A percentile compares a stretch with the other conserved stretches of the same genome.
phyloP scores from a whole-genome alignment of 2,113 vertebrate species.

The Myotis yumanensis region DNA sequence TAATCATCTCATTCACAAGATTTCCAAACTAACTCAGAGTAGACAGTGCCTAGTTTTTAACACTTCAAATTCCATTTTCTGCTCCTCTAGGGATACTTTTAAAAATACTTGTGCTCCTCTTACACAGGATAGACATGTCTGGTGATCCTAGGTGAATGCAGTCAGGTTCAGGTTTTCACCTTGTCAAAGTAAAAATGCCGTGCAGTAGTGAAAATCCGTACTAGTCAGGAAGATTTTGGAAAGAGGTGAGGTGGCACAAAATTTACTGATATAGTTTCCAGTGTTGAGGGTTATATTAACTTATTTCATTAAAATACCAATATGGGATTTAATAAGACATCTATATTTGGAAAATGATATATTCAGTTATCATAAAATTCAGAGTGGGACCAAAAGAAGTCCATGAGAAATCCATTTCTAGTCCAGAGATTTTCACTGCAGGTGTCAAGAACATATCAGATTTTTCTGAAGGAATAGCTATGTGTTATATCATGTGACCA shows the following conservation, averaged over 20 bases:
- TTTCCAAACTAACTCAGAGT: neutral
- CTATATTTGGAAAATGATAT: neutral
- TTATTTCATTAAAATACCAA: conserved; percentile 38
- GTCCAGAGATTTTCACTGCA: neutral
- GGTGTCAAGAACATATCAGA: neutral
- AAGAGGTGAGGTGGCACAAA: neutral
- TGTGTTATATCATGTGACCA: neutral
- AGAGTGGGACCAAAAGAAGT: neutral
- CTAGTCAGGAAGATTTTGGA: neutral
- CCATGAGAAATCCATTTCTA: neutral
- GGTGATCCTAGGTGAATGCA: neutral
- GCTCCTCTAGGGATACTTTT: neutral
- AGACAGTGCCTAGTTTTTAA: neutral
- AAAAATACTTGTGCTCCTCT: neutral
- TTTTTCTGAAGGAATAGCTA: neutral
- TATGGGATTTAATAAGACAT: conserved; percentile 15
- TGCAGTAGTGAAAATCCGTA: neutral
- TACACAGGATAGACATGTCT: neutral
- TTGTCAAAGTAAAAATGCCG: neutral
- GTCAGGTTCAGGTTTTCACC: neutral
- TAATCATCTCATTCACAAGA: conserved; percentile 16
- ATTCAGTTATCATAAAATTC: conserved; percentile 15
- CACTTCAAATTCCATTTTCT: neutral
- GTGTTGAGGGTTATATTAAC: neutral
- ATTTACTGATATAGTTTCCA: neutral